phyloP scores from a whole-genome alignment of 2,797 vertebrate species.

The Esox lucius region DNA sequence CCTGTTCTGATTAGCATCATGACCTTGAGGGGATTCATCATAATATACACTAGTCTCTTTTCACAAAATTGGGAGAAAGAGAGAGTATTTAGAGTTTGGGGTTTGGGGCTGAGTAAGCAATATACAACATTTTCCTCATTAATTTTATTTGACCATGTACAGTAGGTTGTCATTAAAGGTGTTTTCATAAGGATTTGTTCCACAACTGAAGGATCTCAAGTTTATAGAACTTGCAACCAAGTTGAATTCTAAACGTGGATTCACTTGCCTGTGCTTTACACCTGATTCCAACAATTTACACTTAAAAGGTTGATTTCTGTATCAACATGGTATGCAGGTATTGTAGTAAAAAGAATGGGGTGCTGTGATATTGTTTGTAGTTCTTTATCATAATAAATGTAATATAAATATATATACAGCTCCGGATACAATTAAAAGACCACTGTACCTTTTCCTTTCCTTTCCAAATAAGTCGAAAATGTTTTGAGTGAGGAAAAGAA shows the following conservation, averaged over 20 bases:
- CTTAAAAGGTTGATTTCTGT: neutral
- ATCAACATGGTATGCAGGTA: neutral
- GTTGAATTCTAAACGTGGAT: too few relatives aligned
- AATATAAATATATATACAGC: neutral
- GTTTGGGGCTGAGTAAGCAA: neutral
- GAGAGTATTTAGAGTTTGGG: neutral
- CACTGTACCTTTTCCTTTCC: too few relatives aligned
- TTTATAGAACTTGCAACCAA: too few relatives aligned
- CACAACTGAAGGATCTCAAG: too few relatives aligned
- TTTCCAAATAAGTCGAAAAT: too few relatives aligned
- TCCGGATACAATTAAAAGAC: too few relatives aligned
- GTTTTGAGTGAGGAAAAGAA: too few relatives aligned
- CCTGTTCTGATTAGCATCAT: constrained; percentile 47
- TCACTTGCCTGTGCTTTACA: neutral
- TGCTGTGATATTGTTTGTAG: neutral
- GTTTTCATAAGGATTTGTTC: neutral
- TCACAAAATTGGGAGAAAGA: neutral
- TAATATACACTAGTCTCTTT: neutral
- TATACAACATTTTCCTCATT: neutral
- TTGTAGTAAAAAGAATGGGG: neutral
- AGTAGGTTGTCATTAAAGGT: neutral
- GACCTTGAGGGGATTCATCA: constrained; percentile 21
- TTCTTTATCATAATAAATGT: neutral
- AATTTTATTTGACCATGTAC: neutral
- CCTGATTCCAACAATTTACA: neutral